phyloP scores from a whole-genome alignment of 2,797 vertebrate species.

The Nyctalus aviator region DNA sequence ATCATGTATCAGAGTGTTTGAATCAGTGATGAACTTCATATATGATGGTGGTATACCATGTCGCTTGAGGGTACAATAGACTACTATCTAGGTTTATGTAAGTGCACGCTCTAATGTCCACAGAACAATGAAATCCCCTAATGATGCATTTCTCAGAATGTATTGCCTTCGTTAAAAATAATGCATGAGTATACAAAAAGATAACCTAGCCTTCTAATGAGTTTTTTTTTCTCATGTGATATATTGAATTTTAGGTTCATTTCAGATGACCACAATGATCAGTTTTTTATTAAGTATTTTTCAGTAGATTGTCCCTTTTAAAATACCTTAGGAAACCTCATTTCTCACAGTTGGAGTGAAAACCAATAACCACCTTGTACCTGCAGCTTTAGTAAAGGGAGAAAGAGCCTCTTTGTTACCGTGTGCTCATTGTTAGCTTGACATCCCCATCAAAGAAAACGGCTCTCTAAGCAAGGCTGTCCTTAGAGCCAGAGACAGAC shows the following conservation, averaged over 20 bases:
- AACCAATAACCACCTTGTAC: slow-evolving; percentile 7
- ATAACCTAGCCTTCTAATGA: background rate
- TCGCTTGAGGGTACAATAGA: too few relatives aligned
- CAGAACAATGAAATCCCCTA: background rate
- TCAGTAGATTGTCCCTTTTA: background rate
- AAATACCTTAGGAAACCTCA: slow-evolving; percentile 19
- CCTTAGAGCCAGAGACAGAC: slow-evolving; percentile 62
- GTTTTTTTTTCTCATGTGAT: slow-evolving; percentile 2
- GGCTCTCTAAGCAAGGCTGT: slow-evolving; percentile 47
- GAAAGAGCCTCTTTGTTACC: slow-evolving; percentile 1
- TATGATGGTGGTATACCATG: background rate
- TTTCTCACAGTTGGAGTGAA: slow-evolving; percentile 32
- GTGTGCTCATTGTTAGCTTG: slow-evolving; percentile 45
- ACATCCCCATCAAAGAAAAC: slow-evolving; percentile 69
- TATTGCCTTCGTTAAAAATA: background rate
- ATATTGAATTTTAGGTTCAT: slow-evolving; percentile 16
- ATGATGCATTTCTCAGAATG: background rate
- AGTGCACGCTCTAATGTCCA: background rate
- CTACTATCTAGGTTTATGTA: background rate
- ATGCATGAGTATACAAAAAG: background rate
- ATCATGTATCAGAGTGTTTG: background rate
- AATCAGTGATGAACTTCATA: background rate
- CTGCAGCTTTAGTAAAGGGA: slow-evolving; percentile 39
- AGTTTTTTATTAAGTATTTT: slow-evolving; percentile 54
- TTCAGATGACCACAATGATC: slow-evolving; percentile 18